Evolutionary conservation across 2,888 invertebrate genomes (phyloP), one percentile per base, ranked within the genome.

Genomic region (Pandemis heparana): DNA sequence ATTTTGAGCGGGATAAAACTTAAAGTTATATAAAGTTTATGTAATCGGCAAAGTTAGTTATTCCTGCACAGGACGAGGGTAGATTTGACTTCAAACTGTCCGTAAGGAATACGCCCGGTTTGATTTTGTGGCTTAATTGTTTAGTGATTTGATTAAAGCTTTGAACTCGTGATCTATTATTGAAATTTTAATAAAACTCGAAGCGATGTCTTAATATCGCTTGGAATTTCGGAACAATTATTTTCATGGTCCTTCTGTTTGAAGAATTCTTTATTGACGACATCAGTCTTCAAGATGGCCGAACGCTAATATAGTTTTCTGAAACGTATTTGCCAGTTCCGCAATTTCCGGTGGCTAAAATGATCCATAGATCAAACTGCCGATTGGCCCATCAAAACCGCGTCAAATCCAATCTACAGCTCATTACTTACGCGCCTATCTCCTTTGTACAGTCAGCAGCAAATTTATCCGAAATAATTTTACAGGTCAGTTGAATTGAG

Each of bases 381-480:
- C 59, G 16, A 71, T 71, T 46, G 64, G 59, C 59, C 63, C 59
- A 59, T 65, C 43, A 59, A 59, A 59, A 59, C 14, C 70, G 56
- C 59, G 64, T 59, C 38, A 16, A 39, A 71, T 64, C 64, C 63
- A 59, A 71, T 71, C 64, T 71, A 46, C 64, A 59, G 64, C 38
- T 46, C 56, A 46, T 71, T 71, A 59, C 43, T 65, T 56, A 71
- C 56, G 8, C 56, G 32, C 32, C 18, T 38, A 9, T 39, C 38
- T 48, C 38, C 59, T 18, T 46, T 56, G 39, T 18, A 56, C 23
- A 56, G 23, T 18, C 23, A 23, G 16, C 3, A 53, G 51, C n/a
- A 6, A 16, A 12, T 5, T 12, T 46, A 46, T 46, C 46, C 14
- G 9, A 41, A 32, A 32, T 32, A 32, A 2, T 32, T 32, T 32